A percentile compares a stretch with the other conserved stretches of the same genome.
phyloP scores from a whole-genome alignment of 2,888 invertebrate species.

The Cataglyphis rosenhaueri region DNA sequence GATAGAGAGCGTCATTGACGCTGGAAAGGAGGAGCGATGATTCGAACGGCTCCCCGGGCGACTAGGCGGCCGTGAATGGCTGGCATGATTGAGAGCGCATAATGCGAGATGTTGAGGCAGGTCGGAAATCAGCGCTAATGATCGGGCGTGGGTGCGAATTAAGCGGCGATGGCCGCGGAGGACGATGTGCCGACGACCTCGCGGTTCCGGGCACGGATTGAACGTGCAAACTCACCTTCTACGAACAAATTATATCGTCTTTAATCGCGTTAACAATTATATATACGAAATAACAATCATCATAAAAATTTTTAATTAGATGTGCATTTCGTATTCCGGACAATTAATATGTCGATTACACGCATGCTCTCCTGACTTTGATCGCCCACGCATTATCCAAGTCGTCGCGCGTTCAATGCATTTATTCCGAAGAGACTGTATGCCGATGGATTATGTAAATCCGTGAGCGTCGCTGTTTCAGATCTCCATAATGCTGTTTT shows the following conservation, averaged over 20 bases:
- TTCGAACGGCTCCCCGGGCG: slow-evolving; percentile 56
- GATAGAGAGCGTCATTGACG: slow-evolving; percentile 73
- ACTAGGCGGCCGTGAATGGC: slow-evolving; percentile 61
- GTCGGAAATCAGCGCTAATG: slow-evolving; percentile 79
- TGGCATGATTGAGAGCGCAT: slow-evolving; percentile 82
- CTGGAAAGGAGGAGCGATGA: slow-evolving; percentile 55
- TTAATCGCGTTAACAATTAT: background rate
- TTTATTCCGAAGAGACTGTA: slow-evolving; percentile 50
- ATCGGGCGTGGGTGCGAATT: slow-evolving; percentile 82
- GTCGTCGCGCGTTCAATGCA: slow-evolving; percentile 59
- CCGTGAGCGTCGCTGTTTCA: slow-evolving; percentile 68
- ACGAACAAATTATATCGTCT: background rate
- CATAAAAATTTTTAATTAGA: slow-evolving; percentile 77
- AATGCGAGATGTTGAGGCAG: slow-evolving; percentile 83
- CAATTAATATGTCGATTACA: slow-evolving; percentile 31
- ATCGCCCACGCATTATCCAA: slow-evolving; percentile 53
- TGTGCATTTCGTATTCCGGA: slow-evolving; percentile 60
- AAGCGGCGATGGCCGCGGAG: slow-evolving; percentile 67
- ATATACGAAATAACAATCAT: slow-evolving; percentile 70
- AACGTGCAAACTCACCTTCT: slow-evolving; percentile 8
- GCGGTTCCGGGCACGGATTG: background rate
- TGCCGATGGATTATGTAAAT: slow-evolving; percentile 75
- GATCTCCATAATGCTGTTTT: slow-evolving; percentile 18
- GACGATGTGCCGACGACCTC: slow-evolving; percentile 50
- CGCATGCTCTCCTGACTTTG: slow-evolving; percentile 31